Conservation (phyloP, 2,113 vertebrate species). For the Onychorhynchus coronatus region DNA sequence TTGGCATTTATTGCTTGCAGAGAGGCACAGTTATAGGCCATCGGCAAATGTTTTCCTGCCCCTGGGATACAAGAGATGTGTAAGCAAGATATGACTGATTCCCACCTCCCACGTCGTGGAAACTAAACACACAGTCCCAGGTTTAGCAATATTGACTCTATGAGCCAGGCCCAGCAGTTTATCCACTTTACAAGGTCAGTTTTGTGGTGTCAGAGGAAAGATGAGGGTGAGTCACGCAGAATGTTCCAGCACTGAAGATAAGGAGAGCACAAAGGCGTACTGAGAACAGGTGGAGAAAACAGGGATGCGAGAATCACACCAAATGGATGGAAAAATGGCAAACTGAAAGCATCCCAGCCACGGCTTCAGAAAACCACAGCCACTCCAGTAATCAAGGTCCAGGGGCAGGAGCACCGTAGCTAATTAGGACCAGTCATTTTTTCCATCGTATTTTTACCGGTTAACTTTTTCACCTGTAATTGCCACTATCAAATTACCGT, state of each 20-base stretch:
- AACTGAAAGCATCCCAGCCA: not conserved
- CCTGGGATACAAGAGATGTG: not conserved
- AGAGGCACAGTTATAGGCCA: not conserved
- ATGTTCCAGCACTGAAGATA: not conserved
- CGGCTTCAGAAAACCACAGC: not conserved
- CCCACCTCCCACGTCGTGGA: not conserved
- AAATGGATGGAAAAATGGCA: not conserved
- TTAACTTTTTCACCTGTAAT: slow-evolving; percentile 26
- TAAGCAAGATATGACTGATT: not conserved
- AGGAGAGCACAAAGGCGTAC: not conserved
- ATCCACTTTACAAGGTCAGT: not conserved
- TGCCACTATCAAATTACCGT: slow-evolving; percentile 15
- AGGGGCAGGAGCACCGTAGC: not conserved
- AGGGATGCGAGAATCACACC: not conserved
- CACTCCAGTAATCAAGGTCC: fast-evolving
- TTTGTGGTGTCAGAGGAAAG: not conserved
- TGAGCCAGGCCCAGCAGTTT: not conserved
- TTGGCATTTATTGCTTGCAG: not conserved
- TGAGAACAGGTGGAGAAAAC: not conserved
- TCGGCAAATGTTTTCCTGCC: not conserved
- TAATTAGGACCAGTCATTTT: not conserved
- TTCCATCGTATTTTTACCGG: not conserved
- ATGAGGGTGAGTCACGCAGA: not conserved
- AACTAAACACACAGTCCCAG: not conserved
- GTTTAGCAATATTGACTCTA: not conserved